phyloP scores from a whole-genome alignment of 2,888 invertebrate species.

The Melipona beecheii region DNA sequence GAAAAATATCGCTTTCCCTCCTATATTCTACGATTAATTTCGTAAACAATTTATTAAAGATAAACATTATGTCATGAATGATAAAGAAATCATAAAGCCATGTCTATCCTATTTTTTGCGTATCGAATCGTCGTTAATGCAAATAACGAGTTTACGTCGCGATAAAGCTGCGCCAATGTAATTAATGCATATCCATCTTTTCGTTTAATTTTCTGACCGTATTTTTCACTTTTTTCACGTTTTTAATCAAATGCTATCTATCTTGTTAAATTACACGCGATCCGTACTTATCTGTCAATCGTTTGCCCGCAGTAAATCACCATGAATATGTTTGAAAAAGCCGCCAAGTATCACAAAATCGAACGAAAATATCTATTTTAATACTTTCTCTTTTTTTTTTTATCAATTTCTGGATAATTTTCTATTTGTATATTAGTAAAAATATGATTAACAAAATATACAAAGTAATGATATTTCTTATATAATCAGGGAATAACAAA shows the following conservation, averaged over 20 bases:
- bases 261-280: constrained; percentile 2
- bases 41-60: background rate
- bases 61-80: background rate
- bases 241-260: background rate
- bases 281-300: background rate
- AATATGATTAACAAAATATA: no score
- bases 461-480: no score
- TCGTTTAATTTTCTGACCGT: background rate
- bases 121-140: background rate
- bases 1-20: background rate
- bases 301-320: background rate
- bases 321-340: background rate
- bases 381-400: background rate
- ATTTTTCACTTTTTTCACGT: background rate
- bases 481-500: no score
- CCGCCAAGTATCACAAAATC: background rate
- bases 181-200: constrained; percentile 1
- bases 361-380: background rate
- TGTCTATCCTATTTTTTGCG: background rate
- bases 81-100: background rate
- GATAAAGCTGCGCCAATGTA: background rate
- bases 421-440: no score
- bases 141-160: background rate
- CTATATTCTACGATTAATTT: background rate
- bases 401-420: no score